These are phyloP conservation scores for Drosophila austrosaltans DNA, from an alignment of 2,888 invertebrate species.

Conservation along the genomic window DNA sequence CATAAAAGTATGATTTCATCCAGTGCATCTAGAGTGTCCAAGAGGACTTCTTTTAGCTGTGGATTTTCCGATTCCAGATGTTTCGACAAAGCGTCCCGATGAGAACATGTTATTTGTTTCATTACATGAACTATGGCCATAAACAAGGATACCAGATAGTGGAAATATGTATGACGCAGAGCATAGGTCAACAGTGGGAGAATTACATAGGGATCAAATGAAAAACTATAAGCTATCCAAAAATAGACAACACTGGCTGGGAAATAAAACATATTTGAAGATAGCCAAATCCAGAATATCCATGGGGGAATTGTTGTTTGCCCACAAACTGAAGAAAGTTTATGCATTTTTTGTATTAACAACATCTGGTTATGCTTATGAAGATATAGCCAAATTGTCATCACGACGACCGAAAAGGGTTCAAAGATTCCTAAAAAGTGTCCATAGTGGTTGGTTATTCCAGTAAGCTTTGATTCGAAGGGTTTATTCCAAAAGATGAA, in stretches of 20 bases:
- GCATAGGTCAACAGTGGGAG: not conserved
- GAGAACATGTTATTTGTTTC: not conserved
- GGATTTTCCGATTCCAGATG: not conserved
- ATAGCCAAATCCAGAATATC: slow-evolving; percentile 8
- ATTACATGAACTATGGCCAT: slow-evolving; percentile 7
- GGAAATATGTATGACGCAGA: not conserved
- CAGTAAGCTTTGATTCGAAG: not conserved
- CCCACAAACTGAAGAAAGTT: not conserved
- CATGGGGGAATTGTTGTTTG: not conserved
- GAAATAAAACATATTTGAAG: not conserved
- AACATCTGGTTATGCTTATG: not conserved
- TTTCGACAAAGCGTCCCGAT: not conserved
- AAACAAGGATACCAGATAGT: slow-evolving; percentile 14
- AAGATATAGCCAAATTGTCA: slow-evolving; percentile 4
- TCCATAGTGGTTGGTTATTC: not conserved
- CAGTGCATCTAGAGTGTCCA: not conserved
- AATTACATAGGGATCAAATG: not conserved
- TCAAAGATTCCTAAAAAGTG: slow-evolving; percentile 5
- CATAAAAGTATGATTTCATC: slow-evolving; percentile 16
- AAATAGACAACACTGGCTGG: not conserved
- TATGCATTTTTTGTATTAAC: slow-evolving; percentile 1
- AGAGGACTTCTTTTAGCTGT: not conserved
- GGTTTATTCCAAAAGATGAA: not conserved
- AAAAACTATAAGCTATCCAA: not conserved
- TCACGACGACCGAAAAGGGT: not conserved